Evolutionary conservation across 2,888 invertebrate genomes (phyloP).

Genomic region (Scrobipalpa costella): DNA sequence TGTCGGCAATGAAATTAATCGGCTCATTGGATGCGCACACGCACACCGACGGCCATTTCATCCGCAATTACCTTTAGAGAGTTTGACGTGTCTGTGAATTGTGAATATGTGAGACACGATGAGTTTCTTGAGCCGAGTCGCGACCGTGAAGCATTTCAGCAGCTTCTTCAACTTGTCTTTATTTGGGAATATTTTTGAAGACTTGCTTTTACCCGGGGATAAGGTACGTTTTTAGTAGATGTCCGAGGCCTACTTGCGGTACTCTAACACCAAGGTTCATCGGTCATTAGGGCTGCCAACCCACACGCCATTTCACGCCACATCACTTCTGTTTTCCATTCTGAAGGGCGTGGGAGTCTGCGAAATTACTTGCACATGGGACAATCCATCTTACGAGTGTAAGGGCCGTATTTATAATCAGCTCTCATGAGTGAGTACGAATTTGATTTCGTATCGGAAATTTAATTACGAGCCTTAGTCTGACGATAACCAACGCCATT

Average conservation of each 20-base stretch:
- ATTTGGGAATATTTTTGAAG: slow-evolving; percentile 6
- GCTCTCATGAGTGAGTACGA: too few relatives aligned
- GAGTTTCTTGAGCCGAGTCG: slow-evolving; percentile 14
- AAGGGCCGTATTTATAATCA: too few relatives aligned
- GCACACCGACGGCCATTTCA: slow-evolving; percentile 32
- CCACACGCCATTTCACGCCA: too few relatives aligned
- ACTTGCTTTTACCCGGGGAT: slow-evolving; percentile 1
- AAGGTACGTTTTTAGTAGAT: not conserved
- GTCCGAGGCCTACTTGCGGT: not conserved
- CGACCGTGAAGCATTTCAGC: not conserved
- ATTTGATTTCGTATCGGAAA: too few relatives aligned
- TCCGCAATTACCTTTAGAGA: slow-evolving; percentile 15
- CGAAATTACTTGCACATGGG: too few relatives aligned
- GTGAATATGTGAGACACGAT: slow-evolving; percentile 21
- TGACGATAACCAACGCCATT: too few relatives aligned
- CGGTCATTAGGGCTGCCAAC: too few relatives aligned
- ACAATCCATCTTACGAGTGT: too few relatives aligned
- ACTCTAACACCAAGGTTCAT: not conserved
- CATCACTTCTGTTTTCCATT: too few relatives aligned
- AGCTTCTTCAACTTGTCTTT: not conserved
- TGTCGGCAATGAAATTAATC: slow-evolving; percentile 40
- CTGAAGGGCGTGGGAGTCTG: too few relatives aligned
- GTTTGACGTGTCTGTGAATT: slow-evolving; percentile 8
- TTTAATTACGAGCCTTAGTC: too few relatives aligned
- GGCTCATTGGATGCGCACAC: slow-evolving; percentile 41